A percentile compares a stretch with the other conserved stretches of the same genome.
phyloP scores from a whole-genome alignment of 2,113 vertebrate genomes.

The Cervus canadensis region DNA sequence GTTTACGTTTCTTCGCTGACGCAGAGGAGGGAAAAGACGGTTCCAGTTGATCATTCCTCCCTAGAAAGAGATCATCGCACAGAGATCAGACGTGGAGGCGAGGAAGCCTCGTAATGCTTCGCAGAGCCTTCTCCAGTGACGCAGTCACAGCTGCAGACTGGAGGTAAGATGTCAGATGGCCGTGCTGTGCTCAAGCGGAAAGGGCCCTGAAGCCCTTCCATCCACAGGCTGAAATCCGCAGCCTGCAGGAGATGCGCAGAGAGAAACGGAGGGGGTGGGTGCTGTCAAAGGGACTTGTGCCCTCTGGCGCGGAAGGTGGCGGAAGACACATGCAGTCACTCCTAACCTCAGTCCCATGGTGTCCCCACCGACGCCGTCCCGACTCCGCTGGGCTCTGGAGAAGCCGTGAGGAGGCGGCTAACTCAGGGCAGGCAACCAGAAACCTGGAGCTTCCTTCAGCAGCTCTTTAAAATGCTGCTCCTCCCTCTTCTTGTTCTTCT shows the following conservation, averaged over 20 bases:
- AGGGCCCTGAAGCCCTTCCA: background rate
- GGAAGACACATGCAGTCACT: background rate
- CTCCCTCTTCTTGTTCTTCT: background rate
- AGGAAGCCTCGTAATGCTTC: rapidly evolving
- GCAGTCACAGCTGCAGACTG: background rate
- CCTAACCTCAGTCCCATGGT: background rate
- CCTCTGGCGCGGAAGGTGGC: background rate
- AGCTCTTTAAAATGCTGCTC: background rate
- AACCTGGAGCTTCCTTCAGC: background rate
- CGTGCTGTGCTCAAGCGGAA: background rate
- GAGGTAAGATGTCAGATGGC: background rate
- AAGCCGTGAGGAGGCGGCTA: background rate
- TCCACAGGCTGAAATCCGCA: rapidly evolving
- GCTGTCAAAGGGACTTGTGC: rapidly evolving
- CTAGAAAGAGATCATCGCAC: conserved; percentile 72
- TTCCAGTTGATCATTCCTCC: conserved; percentile 93
- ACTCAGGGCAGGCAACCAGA: background rate
- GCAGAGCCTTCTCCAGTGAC: background rate
- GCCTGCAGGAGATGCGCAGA: background rate
- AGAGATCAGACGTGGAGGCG: background rate
- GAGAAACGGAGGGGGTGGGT: background rate
- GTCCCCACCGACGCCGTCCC: background rate
- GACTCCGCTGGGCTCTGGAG: background rate
- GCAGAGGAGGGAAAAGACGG: conserved; percentile 90
- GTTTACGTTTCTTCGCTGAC: conserved; percentile 84